These are phyloP conservation scores for Heterohyrax brucei DNA, from an alignment of 2,797 vertebrate genomes.

Conservation along the genomic window DNA sequence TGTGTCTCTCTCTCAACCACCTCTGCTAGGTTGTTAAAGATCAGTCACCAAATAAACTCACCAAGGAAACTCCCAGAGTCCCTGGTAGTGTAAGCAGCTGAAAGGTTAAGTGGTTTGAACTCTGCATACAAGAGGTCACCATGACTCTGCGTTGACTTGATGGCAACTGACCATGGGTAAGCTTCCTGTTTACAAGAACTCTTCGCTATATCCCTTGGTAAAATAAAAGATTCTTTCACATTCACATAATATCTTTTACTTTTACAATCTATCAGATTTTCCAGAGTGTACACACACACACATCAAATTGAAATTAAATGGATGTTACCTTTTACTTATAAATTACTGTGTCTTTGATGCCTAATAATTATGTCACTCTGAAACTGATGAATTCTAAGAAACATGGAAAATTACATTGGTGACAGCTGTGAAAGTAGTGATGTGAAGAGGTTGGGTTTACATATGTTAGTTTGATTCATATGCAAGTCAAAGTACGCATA, in stretches of 20 bases:
- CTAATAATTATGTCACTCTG: conserved; percentile 73
- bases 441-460: conserved; percentile 81
- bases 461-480: conserved; percentile 84
- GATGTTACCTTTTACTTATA: conserved; percentile 76
- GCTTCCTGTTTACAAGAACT: neutral
- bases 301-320: conserved; percentile 68
- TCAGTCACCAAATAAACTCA: neutral
- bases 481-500: conserved; percentile 85
- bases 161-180: too few species aligned
- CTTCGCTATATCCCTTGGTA: conserved; percentile 1
- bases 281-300: neutral
- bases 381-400: conserved; percentile 79
- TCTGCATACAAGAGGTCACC: too few species aligned
- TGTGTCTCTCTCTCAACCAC: neutral
- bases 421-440: conserved; percentile 60
- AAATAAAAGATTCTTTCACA: neutral
- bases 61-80: neutral
- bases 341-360: conserved; percentile 73
- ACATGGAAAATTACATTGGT: conserved; percentile 73
- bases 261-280: conserved; percentile 31
- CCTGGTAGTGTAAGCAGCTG: too few species aligned
- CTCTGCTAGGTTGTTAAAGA: neutral
- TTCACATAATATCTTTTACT: neutral
- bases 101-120: too few species aligned
- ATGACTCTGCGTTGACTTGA: too few species aligned